These are phyloP conservation scores for Bombus waltoni DNA, from an alignment of 1,140 invertebrate species.

Conservation along the genomic window DNA sequence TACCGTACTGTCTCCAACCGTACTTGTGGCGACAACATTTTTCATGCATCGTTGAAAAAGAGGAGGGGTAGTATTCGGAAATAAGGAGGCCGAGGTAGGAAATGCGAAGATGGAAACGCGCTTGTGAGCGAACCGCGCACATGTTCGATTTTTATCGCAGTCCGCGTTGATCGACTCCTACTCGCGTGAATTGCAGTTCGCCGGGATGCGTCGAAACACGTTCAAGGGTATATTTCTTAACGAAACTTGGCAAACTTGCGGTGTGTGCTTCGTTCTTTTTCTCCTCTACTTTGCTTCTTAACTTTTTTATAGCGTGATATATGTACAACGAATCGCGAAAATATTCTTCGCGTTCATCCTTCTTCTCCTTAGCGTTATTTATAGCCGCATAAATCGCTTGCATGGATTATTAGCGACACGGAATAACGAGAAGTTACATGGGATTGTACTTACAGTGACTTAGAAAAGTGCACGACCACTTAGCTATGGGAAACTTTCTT, in stretches of 20 bases:
- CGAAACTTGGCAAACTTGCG: neutral
- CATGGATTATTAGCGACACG: too few species aligned
- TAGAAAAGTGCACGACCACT: too few species aligned
- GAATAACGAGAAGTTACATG: too few species aligned
- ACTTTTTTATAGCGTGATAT: neutral
- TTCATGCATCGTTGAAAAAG: neutral
- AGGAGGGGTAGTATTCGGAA: neutral
- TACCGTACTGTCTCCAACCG: neutral
- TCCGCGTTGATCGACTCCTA: neutral
- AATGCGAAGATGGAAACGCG: neutral
- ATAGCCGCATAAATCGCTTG: too few species aligned
- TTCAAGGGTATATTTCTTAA: neutral
- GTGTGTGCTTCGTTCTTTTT: too few species aligned
- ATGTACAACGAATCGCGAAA: too few species aligned
- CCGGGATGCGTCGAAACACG: neutral
- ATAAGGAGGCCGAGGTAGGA: neutral
- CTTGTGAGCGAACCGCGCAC: neutral
- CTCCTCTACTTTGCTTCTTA: neutral
- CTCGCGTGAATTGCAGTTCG: neutral
- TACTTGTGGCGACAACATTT: neutral
- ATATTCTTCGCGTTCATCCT: too few species aligned
- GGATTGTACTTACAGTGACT: too few species aligned
- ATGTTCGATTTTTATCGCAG: slow-evolving; percentile 13
- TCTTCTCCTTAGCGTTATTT: too few species aligned
- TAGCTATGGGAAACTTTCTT: too few species aligned